Evolutionary conservation across 2,113 vertebrate species (phyloP), one percentile per base, ranked within the genome.

Genomic region (Aphelocoma coerulescens): DNA sequence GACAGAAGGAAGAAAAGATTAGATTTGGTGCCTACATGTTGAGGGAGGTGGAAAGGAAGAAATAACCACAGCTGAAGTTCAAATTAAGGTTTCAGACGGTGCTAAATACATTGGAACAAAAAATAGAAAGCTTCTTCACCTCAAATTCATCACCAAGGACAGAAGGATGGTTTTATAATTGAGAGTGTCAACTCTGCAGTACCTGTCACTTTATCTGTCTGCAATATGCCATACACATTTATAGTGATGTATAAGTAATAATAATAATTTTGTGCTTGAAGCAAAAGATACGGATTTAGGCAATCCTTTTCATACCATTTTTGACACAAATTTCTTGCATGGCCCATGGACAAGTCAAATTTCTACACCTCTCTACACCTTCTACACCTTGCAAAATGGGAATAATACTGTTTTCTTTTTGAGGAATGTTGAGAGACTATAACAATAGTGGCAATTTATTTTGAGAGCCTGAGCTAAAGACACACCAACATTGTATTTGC

Each of bases 201-300:
- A 91, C 92, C 93, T 95, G 90, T 95, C 92, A 96, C 65, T 95
- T 96, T 92, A 93, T 96, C 93, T 96, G 93, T 91, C 90, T 92
- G 61, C 85, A 92, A 75, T 86, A 81, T 94, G 95, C 83, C 93
- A 72, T 93, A 65, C 58, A 52, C 85, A 91, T 93, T 96, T 96
- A 94, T 72, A 59, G 73, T 91, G 95, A 92, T 92, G 61, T 95
- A 72, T 95, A 96, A 95, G 86, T 93, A 96, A 91, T 95, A 97
- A 94, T 96, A 96, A 96, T 96, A 95, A 96, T 91, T 95, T 91
- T 93, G 35, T 85, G 68, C 92, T 96, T 87, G 73, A 87, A 88
- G 92, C 48, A 81, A 87, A 88, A 86, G 24, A 44, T 94, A 93
- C 2, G 68, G 72, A 84, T 91, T 94, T 83, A 78, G 75, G 82